A percentile compares a stretch with the other conserved stretches of the same genome.
Evolutionary conservation across 2,888 invertebrate species (phyloP).

Genomic region (Charanyca ferruginea): DNA sequence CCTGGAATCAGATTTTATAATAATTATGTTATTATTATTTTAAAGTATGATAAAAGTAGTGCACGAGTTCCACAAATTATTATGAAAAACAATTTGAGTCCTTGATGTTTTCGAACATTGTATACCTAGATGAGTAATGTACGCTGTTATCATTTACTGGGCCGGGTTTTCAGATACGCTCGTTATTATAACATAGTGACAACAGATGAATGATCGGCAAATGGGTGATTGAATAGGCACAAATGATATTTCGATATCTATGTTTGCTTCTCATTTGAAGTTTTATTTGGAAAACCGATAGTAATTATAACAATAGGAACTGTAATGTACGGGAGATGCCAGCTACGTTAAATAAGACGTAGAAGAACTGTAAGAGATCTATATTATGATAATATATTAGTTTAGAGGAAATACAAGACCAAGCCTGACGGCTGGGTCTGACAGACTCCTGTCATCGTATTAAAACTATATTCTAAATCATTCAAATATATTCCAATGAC

Average conservation of each 20-base stretch:
- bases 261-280: not conserved
- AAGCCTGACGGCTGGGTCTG: no score
- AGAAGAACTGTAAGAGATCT: no score
- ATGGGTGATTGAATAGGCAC: not conserved
- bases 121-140: not conserved
- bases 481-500: no score
- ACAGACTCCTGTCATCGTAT: no score
- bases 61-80: not conserved
- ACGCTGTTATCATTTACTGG: slow-evolving; percentile 18
- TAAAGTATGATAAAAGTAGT: not conserved
- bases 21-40: no score
- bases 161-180: slow-evolving; percentile 16
- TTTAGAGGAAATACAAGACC: no score
- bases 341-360: no score
- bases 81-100: not conserved
- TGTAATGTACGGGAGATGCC: no score
- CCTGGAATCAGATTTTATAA: no score
- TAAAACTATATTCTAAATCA: no score
- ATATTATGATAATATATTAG: no score
- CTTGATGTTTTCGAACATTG: not conserved
- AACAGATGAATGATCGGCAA: slow-evolving; percentile 17
- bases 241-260: not conserved
- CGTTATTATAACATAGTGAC: slow-evolving; percentile 1
- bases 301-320: not conserved
- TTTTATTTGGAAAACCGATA: not conserved